Percentiles rank a stretch among this genome's conserved stretches.
phyloP scores from a whole-genome alignment of 53 echinoderm and acorn worm species.

The Glandiceps talaboti region DNA sequence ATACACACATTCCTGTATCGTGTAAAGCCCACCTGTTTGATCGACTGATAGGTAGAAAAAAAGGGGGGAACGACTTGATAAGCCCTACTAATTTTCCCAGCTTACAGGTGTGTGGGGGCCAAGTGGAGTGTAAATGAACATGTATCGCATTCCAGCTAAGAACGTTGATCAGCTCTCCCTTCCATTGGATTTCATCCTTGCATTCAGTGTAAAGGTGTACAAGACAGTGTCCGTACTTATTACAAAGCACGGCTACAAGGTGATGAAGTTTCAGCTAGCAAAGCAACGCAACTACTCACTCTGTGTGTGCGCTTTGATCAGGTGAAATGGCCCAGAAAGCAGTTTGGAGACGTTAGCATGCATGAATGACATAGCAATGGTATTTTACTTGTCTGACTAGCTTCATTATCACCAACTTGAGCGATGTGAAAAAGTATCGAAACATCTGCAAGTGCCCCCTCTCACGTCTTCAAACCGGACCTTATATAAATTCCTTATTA shows the following conservation, averaged over 20 bases:
- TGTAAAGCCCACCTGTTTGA: conserved; percentile 1
- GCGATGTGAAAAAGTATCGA: neutral
- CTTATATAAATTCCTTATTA: too few species aligned
- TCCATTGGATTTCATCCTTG: neutral
- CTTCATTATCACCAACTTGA: neutral
- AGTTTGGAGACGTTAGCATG: neutral
- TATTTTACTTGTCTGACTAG: neutral
- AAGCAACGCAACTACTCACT: too few species aligned
- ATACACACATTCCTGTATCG: too few species aligned
- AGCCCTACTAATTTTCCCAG: neutral
- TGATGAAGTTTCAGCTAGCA: too few species aligned
- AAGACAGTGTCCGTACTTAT: too few species aligned
- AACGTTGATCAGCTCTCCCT: neutral
- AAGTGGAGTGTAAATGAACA: neutral
- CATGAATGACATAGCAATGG: neutral
- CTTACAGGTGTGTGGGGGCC: neutral
- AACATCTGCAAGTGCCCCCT: neutral
- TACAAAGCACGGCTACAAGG: too few species aligned
- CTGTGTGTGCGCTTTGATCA: neutral
- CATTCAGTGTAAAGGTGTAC: neutral
- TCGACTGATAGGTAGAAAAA: neutral
- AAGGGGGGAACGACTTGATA: neutral
- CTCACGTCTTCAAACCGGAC: too few species aligned
- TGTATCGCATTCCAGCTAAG: neutral
- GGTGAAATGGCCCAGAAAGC: neutral